Evolutionary conservation across 2,888 invertebrate genomes (phyloP).

Genomic region (Trachelus tabidus): DNA sequence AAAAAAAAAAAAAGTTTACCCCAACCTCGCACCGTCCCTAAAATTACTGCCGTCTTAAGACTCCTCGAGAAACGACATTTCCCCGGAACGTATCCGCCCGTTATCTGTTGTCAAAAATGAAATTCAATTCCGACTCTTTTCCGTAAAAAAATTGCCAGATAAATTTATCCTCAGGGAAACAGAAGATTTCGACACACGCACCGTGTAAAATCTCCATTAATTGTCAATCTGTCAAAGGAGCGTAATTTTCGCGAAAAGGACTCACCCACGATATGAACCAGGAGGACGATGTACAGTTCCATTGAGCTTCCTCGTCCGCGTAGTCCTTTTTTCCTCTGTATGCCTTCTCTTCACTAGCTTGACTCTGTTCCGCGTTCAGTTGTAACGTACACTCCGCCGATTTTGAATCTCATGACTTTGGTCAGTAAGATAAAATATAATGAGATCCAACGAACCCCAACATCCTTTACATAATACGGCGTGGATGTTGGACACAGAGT

Average conservation of each 20-base stretch:
- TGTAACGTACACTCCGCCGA: slow-evolving; percentile 12
- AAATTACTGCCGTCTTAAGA: not conserved
- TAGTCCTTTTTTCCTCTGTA: slow-evolving; percentile 24
- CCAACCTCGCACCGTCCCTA: not conserved
- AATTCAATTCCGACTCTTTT: not conserved
- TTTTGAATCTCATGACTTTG: slow-evolving; percentile 27
- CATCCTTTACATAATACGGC: slow-evolving; percentile 20
- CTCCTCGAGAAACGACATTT: not conserved
- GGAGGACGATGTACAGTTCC: slow-evolving; percentile 53
- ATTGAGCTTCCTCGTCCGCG: slow-evolving; percentile 38
- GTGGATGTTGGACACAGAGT: slow-evolving; percentile 16
- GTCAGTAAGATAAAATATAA: not conserved
- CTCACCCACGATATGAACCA: slow-evolving; percentile 48
- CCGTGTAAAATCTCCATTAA: no score
- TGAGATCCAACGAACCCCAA: slow-evolving; percentile 7
- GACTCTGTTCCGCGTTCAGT: slow-evolving; percentile 13
- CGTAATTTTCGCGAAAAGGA: slow-evolving; percentile 1
- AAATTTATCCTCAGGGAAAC: no score
- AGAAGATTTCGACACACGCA: not conserved
- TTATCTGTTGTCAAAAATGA: not conserved
- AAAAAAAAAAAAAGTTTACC: slow-evolving; percentile 17
- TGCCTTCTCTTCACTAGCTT: slow-evolving; percentile 27
- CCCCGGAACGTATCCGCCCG: not conserved
- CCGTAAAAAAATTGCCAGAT: no score
- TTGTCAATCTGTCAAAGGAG: not conserved